These are phyloP conservation scores for Aproaerema taeniolella DNA, from an alignment of 2,888 invertebrate species.

Conservation along the genomic window DNA sequence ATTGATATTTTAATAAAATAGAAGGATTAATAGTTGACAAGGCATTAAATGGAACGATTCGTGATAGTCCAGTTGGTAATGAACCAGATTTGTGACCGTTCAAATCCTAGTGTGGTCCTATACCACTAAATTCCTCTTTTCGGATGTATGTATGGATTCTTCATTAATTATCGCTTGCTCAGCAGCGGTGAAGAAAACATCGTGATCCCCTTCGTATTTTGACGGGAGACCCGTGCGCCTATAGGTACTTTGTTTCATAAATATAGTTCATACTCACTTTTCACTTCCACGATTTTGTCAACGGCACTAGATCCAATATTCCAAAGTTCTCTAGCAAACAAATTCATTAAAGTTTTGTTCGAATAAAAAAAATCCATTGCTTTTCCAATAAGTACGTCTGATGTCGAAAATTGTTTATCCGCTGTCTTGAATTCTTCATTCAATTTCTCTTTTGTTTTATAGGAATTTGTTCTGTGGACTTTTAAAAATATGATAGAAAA, in stretches of 20 bases:
- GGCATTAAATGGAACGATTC: too few species aligned
- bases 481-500: slow-evolving; percentile 29
- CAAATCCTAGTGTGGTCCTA: too few species aligned
- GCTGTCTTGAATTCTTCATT: slow-evolving; percentile 36
- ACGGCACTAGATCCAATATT: slow-evolving; percentile 52
- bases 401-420: slow-evolving; percentile 28
- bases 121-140: too few species aligned
- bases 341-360: slow-evolving; percentile 54
- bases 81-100: too few species aligned
- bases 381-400: slow-evolving; percentile 49
- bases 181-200: too few species aligned
- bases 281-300: slow-evolving; percentile 48
- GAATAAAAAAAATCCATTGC: slow-evolving; percentile 62
- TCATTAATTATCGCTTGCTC: too few species aligned
- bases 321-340: slow-evolving; percentile 59
- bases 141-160: too few species aligned
- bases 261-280: slow-evolving; percentile 34
- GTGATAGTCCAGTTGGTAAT: too few species aligned
- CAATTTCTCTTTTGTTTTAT: slow-evolving; percentile 40
- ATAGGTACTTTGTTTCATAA: slow-evolving; percentile 1
- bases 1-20: too few species aligned
- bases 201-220: too few species aligned
- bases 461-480: slow-evolving; percentile 31
- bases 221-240: too few species aligned
- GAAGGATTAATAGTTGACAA: too few species aligned